Conservation (phyloP, 2,888 invertebrate species). For the Synergus laeviventris region DNA sequence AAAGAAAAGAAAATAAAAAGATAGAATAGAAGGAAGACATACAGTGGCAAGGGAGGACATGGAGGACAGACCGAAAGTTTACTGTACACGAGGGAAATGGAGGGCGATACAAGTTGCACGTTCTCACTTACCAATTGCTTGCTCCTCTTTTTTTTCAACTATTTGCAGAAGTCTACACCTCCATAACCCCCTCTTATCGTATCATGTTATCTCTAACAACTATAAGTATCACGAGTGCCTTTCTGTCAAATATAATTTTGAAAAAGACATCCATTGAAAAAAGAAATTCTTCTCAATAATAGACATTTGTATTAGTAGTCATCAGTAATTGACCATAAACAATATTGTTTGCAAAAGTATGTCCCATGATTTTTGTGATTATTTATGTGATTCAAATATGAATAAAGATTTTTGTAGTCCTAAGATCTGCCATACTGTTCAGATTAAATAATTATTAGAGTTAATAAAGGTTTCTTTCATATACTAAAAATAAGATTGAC, state of each 20-base stretch:
- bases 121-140: slow-evolving; percentile 33
- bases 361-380: too few relatives aligned
- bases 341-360: too few relatives aligned
- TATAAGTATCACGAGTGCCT: neutral
- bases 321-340: too few relatives aligned
- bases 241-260: neutral
- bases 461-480: too few relatives aligned
- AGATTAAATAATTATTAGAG: too few relatives aligned
- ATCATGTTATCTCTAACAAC: slow-evolving; percentile 2
- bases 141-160: slow-evolving; percentile 28
- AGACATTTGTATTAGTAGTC: too few relatives aligned
- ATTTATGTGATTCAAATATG: too few relatives aligned
- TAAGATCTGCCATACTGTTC: too few relatives aligned
- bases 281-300: neutral
- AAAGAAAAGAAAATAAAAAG: slow-evolving; percentile 41
- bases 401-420: too few relatives aligned
- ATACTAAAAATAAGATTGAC: too few relatives aligned
- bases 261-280: neutral
- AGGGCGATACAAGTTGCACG: slow-evolving; percentile 44
- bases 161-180: slow-evolving; percentile 28
- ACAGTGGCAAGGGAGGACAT: slow-evolving; percentile 50
- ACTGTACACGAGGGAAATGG: slow-evolving; percentile 47
- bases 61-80: slow-evolving; percentile 49
- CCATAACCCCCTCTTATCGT: slow-evolving; percentile 9
- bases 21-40: slow-evolving; percentile 49